Percentiles rank a stretch among this genome's conserved stretches.
phyloP scores from a whole-genome alignment of 2,888 invertebrate species.

The Conops quadrifasciatus region DNA sequence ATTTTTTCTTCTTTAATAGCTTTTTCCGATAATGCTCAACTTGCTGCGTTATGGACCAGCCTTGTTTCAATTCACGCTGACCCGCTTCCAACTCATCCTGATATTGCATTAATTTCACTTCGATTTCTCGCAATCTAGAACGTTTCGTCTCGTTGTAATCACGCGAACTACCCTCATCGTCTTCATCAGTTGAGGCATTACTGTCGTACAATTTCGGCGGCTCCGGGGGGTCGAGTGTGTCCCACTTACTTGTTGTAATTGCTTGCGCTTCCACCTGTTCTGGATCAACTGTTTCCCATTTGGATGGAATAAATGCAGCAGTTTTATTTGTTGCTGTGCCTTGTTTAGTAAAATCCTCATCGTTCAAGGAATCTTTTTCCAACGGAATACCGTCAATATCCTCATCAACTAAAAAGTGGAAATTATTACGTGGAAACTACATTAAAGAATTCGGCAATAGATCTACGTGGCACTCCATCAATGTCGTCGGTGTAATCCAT shows the following conservation, averaged over 20 bases:
- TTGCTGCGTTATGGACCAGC: constrained; percentile 81
- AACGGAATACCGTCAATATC: constrained; percentile 81
- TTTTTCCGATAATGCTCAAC: constrained; percentile 91
- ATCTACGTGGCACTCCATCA: constrained; percentile 74
- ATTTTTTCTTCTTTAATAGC: constrained; percentile 80
- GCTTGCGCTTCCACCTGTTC: constrained; percentile 82
- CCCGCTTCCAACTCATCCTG: constrained; percentile 96
- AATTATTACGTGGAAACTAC: neutral
- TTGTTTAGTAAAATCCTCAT: constrained; percentile 22
- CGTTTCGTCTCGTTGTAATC: constrained; percentile 76
- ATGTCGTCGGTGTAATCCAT: constrained; percentile 70
- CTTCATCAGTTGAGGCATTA: constrained; percentile 62
- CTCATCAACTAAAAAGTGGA: constrained; percentile 70
- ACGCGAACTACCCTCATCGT: constrained; percentile 67
- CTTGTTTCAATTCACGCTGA: constrained; percentile 74
- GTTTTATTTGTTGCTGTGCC: constrained; percentile 55
- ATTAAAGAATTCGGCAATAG: neutral
- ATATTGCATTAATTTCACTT: constrained; percentile 93
- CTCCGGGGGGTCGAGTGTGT: constrained; percentile 72
- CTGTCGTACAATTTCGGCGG: constrained; percentile 62
- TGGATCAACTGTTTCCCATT: constrained; percentile 97
- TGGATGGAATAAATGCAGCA: constrained; percentile 86
- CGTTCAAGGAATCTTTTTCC: constrained; percentile 59
- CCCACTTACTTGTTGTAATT: constrained; percentile 90
- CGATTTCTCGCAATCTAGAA: constrained; percentile 86